Percentiles rank a stretch among this genome's conserved stretches.
These are phyloP conservation scores for Epinotia brunnichana DNA, from an alignment of 2,888 invertebrate species.

Conservation along the genomic window DNA sequence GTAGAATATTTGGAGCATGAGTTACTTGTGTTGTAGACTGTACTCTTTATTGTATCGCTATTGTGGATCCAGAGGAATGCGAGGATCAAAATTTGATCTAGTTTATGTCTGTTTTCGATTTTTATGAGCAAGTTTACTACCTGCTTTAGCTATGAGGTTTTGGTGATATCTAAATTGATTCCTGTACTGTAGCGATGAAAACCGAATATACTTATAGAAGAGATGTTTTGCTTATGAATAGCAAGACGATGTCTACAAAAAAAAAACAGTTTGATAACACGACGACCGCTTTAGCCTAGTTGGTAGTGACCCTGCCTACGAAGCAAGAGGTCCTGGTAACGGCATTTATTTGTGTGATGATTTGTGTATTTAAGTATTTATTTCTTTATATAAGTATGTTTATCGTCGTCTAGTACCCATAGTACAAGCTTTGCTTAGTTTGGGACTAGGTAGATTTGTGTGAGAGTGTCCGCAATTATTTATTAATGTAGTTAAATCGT, in stretches of 20 bases:
- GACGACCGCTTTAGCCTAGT: too few species aligned
- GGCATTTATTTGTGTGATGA: too few species aligned
- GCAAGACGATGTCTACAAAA: too few species aligned
- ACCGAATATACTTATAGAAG: background rate
- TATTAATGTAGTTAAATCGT: background rate
- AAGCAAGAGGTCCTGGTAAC: too few species aligned
- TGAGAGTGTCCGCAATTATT: too few species aligned
- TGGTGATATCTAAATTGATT: constrained; percentile 3
- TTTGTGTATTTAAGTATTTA: too few species aligned
- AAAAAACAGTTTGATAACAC: background rate
- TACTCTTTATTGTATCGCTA: constrained; percentile 23
- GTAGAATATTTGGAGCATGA: background rate
- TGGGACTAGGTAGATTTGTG: too few species aligned
- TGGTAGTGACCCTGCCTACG: too few species aligned
- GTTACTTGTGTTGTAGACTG: background rate
- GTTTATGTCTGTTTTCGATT: constrained; percentile 25
- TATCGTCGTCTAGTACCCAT: too few species aligned
- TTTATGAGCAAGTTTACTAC: constrained; percentile 28
- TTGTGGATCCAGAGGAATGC: constrained; percentile 16
- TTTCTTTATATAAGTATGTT: too few species aligned
- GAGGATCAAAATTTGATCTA: constrained; percentile 29
- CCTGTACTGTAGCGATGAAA: background rate
- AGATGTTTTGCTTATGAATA: too few species aligned
- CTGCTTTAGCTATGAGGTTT: constrained; percentile 14
- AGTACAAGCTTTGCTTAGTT: too few species aligned